Conservation (phyloP, 2,113 vertebrate genomes). For the Strix uralensis region DNA sequence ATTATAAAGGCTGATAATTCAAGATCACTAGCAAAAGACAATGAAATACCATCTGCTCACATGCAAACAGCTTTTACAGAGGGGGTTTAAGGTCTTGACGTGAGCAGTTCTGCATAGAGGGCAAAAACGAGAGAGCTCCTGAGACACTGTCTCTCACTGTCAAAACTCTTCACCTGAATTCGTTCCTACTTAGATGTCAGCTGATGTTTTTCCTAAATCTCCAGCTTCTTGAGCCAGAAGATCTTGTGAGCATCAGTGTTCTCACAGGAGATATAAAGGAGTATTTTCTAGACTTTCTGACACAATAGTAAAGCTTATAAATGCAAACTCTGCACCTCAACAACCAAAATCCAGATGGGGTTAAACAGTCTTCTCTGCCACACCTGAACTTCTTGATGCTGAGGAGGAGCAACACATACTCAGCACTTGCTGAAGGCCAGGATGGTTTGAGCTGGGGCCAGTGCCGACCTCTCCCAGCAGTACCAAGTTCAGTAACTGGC, state of each 20-base stretch:
- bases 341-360: no score
- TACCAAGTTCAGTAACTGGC: background rate
- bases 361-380: background rate
- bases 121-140: slow-evolving; percentile 12
- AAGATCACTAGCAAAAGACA: slow-evolving; percentile 43
- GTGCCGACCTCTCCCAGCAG: background rate
- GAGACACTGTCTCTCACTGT: background rate
- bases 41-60: slow-evolving; percentile 64
- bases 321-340: background rate
- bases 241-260: background rate
- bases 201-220: background rate
- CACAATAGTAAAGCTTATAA: background rate
- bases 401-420: background rate
- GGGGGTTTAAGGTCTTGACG: slow-evolving; percentile 57
- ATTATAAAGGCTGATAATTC: slow-evolving; percentile 55
- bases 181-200: background rate
- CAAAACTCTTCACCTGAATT: background rate
- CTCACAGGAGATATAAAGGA: background rate
- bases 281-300: background rate
- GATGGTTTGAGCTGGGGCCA: background rate
- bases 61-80: slow-evolving; percentile 61
- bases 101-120: slow-evolving; percentile 34
- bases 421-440: background rate
- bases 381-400: background rate
- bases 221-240: background rate